Percentiles rank a stretch among this genome's conserved stretches.
Conservation (phyloP, 2,888 invertebrate species). For the Brachyopa scutellaris region DNA sequence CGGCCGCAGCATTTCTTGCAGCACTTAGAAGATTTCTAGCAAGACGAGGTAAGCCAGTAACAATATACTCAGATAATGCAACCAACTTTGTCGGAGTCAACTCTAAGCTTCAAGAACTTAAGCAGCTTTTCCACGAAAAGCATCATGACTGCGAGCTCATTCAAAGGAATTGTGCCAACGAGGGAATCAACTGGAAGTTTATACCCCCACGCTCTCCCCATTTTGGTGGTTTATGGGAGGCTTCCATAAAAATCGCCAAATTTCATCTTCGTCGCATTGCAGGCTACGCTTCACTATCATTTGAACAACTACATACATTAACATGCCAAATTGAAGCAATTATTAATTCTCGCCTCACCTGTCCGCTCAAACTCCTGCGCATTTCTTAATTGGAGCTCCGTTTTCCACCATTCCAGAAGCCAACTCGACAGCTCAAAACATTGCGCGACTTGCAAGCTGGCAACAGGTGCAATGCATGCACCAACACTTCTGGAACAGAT, state of each 20-base stretch:
- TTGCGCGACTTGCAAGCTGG: background rate
- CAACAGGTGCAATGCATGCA: background rate
- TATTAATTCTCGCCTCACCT: slow-evolving; percentile 22
- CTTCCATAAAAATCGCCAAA: slow-evolving; percentile 46
- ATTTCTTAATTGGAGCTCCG: slow-evolving; percentile 19
- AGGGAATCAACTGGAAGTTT: slow-evolving; percentile 14
- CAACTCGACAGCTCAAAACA: slow-evolving; percentile 51
- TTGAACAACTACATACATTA: slow-evolving; percentile 56
- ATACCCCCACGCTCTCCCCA: slow-evolving; percentile 50
- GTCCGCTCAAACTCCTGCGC: slow-evolving; percentile 11
- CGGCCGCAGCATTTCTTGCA: too few relatives aligned
- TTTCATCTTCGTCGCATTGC: slow-evolving; percentile 49
- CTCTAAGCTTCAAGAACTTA: too few relatives aligned
- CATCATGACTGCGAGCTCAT: too few relatives aligned
- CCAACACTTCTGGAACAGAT: slow-evolving; percentile 1
- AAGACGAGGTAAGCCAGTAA: too few relatives aligned
- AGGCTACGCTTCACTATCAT: slow-evolving; percentile 19
- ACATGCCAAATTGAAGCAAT: slow-evolving; percentile 57
- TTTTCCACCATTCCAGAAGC: slow-evolving; percentile 34
- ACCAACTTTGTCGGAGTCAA: too few relatives aligned
- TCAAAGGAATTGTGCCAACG: background rate
- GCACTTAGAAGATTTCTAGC: too few relatives aligned
- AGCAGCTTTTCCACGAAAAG: too few relatives aligned
- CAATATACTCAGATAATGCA: too few relatives aligned
- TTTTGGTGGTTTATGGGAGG: slow-evolving; percentile 59